Percentiles rank a stretch among this genome's conserved stretches.
phyloP scores from a whole-genome alignment of 2,113 vertebrate species.

The Serilophus lunatus region DNA sequence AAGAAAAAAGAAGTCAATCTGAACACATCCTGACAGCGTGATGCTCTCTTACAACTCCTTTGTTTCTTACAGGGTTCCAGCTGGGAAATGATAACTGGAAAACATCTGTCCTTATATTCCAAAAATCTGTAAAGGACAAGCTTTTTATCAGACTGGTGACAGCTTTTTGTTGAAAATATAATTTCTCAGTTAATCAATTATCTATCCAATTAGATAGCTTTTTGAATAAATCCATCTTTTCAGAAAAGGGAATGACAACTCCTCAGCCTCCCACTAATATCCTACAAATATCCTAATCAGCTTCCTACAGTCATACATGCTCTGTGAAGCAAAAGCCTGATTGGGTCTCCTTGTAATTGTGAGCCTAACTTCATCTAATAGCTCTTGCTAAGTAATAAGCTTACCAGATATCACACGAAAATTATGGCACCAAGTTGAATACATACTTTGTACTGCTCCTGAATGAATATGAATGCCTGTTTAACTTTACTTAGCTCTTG shows the following conservation, averaged over 20 bases:
- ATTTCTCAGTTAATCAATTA: constrained; percentile 69
- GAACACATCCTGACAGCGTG: neutral
- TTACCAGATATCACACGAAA: constrained; percentile 46
- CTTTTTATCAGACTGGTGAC: constrained; percentile 51
- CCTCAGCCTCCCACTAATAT: constrained; percentile 36
- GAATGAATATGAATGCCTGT: constrained; percentile 53
- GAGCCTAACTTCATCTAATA: constrained; percentile 57
- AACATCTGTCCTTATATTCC: constrained; percentile 61
- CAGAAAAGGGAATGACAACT: constrained; percentile 7
- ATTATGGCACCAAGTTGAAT: constrained; percentile 50
- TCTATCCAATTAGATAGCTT: constrained; percentile 58
- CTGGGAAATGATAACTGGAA: constrained; percentile 49
- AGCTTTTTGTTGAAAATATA: constrained; percentile 56
- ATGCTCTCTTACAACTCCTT: neutral
- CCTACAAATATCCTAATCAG: constrained; percentile 58
- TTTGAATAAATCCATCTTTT: constrained; percentile 24
- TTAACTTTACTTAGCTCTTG: constrained; percentile 56
- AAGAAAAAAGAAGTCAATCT: neutral
- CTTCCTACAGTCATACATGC: constrained; percentile 28
- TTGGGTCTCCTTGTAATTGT: constrained; percentile 37
- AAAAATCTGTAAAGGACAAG: constrained; percentile 51
- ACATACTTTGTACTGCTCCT: constrained; percentile 27
- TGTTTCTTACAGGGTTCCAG: constrained; percentile 27
- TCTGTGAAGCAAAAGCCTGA: constrained; percentile 33
- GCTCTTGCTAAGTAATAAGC: constrained; percentile 55